Evolutionary conservation across 1,140 invertebrate genomes (phyloP).

Genomic region (Drosophila pseudoananassae): DNA sequence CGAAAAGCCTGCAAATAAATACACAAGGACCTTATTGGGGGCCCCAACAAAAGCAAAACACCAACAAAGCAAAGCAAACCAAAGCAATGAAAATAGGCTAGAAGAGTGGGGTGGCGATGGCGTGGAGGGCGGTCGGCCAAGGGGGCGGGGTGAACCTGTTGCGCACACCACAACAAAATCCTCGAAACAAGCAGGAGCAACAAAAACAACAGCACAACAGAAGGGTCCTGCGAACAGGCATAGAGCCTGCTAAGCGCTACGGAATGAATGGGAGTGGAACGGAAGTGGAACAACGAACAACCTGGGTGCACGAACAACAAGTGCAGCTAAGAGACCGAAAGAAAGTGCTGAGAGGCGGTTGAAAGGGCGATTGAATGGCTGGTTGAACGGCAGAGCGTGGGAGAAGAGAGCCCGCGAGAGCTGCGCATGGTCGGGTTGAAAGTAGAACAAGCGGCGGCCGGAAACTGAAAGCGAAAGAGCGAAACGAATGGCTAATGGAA

Average conservation of each 20-base stretch:
- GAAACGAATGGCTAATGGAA: conserved; percentile 33
- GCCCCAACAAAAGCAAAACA: conserved; percentile 33
- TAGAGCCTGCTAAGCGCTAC: conserved; percentile 17
- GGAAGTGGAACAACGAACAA: conserved; percentile 17
- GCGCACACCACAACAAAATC: conserved; percentile 57
- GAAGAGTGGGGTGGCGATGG: not conserved
- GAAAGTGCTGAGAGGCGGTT: conserved; percentile 2
- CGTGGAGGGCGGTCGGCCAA: not conserved
- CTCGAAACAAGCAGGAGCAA: conserved; percentile 48
- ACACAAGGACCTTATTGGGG: conserved; percentile 26
- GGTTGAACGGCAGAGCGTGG: conserved; percentile 26
- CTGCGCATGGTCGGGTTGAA: conserved; percentile 42
- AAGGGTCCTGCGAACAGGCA: conserved; percentile 17
- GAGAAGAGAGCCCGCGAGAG: conserved; percentile 31
- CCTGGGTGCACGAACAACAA: conserved; percentile 16
- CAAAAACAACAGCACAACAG: conserved; percentile 22
- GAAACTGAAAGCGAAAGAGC: conserved; percentile 24
- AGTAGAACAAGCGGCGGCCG: conserved; percentile 29
- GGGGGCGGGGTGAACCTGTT: conserved; percentile 64
- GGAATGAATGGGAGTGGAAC: conserved; percentile 3
- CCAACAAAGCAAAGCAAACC: conserved; percentile 49
- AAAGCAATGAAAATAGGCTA: conserved; percentile 41
- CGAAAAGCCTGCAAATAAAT: conserved; percentile 21
- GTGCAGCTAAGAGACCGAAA: conserved; percentile 7
- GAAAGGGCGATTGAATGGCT: conserved; percentile 35